Base-by-base conservation (phyloP, 2,113 vertebrate genomes). In the Thinocorus orbignyianus region DNA sequence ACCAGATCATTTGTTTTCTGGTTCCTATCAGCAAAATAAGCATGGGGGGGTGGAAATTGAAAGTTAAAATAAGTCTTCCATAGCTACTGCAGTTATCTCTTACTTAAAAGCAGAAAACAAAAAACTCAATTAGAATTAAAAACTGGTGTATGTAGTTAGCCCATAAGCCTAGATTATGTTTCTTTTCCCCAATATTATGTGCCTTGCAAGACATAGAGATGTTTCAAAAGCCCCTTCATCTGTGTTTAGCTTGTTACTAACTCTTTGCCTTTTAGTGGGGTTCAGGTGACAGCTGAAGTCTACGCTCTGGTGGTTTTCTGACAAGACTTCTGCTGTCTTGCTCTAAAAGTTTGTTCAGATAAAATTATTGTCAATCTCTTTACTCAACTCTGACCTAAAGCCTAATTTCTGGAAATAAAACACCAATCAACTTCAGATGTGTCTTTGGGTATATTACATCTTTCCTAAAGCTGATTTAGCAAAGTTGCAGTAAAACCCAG, bases 391-490 rank as follows among this genome's bases (percentile, higher is more conserved):
- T 76, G 74, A 57, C 3, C 79, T 68, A 66, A 0, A 0, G 44
- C 48, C 57, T 65, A 42, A 82, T 52, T 54, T 80, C 25, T 39
- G 17, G 22, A 10, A 6, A 4, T 22, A 15, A 51, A 69, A 17
- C 2, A 57, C 20, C 20, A 9, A 9, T 83, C 0, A 0, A 68
- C 17, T 71, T 86, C 28, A 61, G 4, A 17, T 48, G 3, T 62
- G 6, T 52, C 42, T n/a, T 55, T 69, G 46, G 6, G 16, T 86
- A 3, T 39, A 52, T 61, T 1, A 1, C 17, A 23, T 78, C 33
- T 44, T 69, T 86, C 58, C 54, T 76, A 57, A 77, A 76, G 18
- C 41, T 76, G 26, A 41, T 49, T 52, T 77, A 37, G 10, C 18
- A 11, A 65, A 88, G 37, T 23, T 80, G 19, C 46, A 70, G 31